Conservation (phyloP, 2,797 vertebrate species). For the Pangasius krempfi region DNA sequence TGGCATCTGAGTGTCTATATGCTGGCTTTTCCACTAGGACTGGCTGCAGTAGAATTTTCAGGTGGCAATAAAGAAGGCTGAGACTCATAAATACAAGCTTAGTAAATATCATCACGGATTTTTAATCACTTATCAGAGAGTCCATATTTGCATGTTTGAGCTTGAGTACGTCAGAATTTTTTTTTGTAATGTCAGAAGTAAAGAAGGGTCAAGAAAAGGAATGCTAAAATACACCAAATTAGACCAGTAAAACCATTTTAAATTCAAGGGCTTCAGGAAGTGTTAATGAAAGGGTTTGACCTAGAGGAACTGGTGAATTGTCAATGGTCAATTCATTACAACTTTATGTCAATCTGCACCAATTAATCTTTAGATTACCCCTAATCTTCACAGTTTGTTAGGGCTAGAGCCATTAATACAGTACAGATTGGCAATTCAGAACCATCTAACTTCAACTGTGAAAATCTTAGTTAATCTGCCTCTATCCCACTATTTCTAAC, state of each 20-base stretch:
- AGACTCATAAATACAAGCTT: constrained; percentile 16
- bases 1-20: no score
- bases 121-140: background rate
- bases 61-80: constrained; percentile 25
- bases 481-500: background rate
- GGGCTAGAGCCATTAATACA: background rate
- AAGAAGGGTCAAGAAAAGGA: background rate
- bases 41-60: background rate
- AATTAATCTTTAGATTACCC: background rate
- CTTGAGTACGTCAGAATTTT: background rate
- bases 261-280: constrained; percentile 14
- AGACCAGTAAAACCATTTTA: background rate
- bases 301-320: constrained; percentile 25
- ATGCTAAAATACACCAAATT: background rate
- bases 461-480: background rate
- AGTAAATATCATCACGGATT: background rate
- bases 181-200: background rate
- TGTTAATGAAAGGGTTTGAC: constrained; percentile 23
- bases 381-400: constrained; percentile 15
- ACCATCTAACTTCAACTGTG: background rate
- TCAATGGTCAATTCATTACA: constrained; percentile 28
- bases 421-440: background rate
- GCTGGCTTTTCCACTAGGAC: background rate
- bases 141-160: background rate
- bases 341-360: background rate